Base-by-base conservation (phyloP, 2,888 invertebrate genomes). In the Baccha elongata region DNA sequence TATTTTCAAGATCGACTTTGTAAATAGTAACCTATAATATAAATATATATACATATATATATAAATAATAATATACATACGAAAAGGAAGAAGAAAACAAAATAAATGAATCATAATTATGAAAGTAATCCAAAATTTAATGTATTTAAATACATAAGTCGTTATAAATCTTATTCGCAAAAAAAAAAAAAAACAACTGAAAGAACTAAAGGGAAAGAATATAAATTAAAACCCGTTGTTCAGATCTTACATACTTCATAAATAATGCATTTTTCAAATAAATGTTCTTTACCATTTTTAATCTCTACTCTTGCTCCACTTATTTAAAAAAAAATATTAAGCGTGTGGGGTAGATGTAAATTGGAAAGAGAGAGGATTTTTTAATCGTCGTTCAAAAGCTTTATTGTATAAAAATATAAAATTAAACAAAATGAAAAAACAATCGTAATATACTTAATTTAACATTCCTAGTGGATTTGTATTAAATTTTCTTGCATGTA, bases 1-100 rank as follows among this genome's bases (percentile, higher is more conserved):
- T 86, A 86, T 86, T 86, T 86, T 86, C 86, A 86, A 86, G 86
- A 85, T 86, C 86, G 85, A 48, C 65, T 53, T 73, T 84, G 84
- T 84, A 84, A 75, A 84, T 84, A 84, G 60, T 72, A 80, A 71
- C 75, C 73, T 84, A 83, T 58, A 81, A 76, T 83, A 84, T 58
- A 81, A 68, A 73, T 58, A 55, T 37, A 68, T 52, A 68, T 65
- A 64, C 62, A 67, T 75, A 83, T 55, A 81, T 64, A 78, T 55
- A 72, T 72, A 79, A n/a, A n/a, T 72, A 76, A 76, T 60, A 21
- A 84, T 78, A 84, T 69, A 74, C 65, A 78, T 71, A 53, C 42
- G 71, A 71, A 55, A 68, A 26, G 37, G 44, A 17, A 67, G 10
- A 74, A 73, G 26, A 17, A 78, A 78, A 73, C 52, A 78, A 78